phyloP scores from a whole-genome alignment of 2,797 vertebrate genomes.

The Corythornis leucogaster region DNA sequence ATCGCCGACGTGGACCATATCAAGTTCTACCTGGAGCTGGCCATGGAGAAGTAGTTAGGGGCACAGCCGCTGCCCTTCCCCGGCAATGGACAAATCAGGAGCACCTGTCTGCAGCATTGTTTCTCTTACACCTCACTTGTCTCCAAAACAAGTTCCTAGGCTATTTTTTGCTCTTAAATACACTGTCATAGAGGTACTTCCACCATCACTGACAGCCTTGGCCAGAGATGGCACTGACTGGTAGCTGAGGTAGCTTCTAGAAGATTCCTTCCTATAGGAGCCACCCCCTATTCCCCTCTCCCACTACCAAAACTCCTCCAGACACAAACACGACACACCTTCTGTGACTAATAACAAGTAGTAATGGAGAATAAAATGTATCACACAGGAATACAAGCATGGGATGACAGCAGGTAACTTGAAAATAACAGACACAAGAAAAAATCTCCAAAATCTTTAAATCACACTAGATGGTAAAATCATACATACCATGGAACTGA shows the following conservation, averaged over 20 bases:
- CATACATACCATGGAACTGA: background rate
- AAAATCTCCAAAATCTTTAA: background rate
- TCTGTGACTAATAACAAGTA: background rate
- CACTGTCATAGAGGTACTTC: background rate
- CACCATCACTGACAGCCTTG: background rate
- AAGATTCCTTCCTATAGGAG: background rate
- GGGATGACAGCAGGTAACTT: background rate
- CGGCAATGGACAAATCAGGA: constrained; percentile 73
- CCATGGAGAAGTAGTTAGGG: constrained; percentile 95
- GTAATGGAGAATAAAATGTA: background rate
- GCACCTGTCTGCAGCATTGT: background rate
- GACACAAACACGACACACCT: background rate
- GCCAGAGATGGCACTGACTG: background rate
- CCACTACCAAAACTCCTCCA: background rate
- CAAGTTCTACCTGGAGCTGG: constrained; percentile 96
- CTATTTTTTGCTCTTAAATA: background rate
- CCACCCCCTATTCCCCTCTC: background rate
- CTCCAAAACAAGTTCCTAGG: background rate
- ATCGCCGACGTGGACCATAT: constrained; percentile 95
- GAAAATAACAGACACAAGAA: background rate
- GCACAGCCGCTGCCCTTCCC: constrained; percentile 96
- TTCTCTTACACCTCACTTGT: background rate
- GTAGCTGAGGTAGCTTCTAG: background rate
- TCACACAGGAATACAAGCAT: background rate
- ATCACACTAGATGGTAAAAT: background rate